Conservation (phyloP, 2,797 vertebrate genomes). For the Hippopotamyrus pictus region DNA sequence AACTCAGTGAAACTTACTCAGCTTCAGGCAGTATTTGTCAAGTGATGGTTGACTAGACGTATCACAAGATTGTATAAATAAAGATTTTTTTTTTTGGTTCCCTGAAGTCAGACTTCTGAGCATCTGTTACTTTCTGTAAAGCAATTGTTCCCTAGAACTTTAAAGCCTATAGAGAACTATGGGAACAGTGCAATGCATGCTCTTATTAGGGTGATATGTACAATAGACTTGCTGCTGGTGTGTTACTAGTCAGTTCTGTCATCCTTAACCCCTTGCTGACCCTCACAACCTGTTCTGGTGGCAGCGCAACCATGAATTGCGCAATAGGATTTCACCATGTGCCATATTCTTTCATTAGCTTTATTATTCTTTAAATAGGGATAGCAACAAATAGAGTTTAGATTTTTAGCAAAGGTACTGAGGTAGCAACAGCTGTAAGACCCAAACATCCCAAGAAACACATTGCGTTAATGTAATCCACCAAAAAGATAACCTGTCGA, state of each 20-base stretch:
- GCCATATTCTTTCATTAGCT: not conserved
- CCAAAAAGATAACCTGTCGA: not conserved
- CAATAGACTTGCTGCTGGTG: slow-evolving; percentile 12
- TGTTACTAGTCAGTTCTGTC: not conserved
- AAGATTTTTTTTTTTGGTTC: slow-evolving; percentile 59
- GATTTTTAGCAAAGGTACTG: not conserved
- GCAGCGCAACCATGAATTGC: too few relatives aligned
- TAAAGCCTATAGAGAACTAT: slow-evolving; percentile 52
- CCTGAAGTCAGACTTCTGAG: slow-evolving; percentile 30
- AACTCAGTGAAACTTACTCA: slow-evolving; percentile 52
- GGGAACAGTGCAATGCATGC: slow-evolving; percentile 43
- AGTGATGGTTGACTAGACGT: slow-evolving; percentile 51
- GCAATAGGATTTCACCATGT: not conserved
- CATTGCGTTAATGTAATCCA: not conserved
- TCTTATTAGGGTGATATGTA: not conserved
- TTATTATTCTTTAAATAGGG: not conserved
- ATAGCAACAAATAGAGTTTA: not conserved
- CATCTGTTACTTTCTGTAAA: slow-evolving; percentile 74
- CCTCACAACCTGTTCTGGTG: slow-evolving; percentile 3
- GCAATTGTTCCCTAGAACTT: slow-evolving; percentile 58
- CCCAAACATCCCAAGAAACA: not conserved
- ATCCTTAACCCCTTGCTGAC: not conserved
- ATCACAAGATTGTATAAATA: slow-evolving; percentile 59
- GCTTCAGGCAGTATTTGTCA: slow-evolving; percentile 62
- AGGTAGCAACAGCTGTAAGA: not conserved